These are phyloP conservation scores for Salminus brasiliensis DNA, from an alignment of 2,113 vertebrate species.

Conservation along the genomic window DNA sequence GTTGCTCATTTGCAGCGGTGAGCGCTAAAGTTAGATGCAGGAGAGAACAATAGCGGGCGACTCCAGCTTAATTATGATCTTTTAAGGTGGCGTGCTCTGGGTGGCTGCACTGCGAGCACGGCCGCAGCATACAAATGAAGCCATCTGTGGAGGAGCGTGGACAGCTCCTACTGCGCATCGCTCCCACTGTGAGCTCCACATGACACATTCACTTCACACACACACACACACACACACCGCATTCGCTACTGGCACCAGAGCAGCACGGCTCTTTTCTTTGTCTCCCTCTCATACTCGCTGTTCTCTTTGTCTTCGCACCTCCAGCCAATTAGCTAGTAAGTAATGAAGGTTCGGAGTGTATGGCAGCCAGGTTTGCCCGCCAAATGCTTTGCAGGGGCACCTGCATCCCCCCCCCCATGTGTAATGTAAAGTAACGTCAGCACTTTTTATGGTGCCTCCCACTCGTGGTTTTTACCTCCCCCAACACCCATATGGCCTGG, in stretches of 20 bases:
- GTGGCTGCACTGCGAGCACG: constrained; percentile 19
- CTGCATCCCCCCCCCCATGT: not conserved
- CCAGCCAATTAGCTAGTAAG: constrained; percentile 20
- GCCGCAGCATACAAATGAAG: constrained; percentile 62
- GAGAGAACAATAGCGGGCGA: constrained; percentile 24
- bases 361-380: constrained; percentile 2
- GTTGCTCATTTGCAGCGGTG: not conserved
- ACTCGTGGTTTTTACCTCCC: constrained; percentile 48
- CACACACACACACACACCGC: constrained; percentile 5
- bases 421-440: not conserved
- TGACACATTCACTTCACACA: constrained; percentile 1
- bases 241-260: not conserved
- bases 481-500: constrained; percentile 50
- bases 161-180: constrained; percentile 29
- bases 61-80: constrained; percentile 55
- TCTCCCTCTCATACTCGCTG: not conserved
- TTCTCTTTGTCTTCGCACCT: constrained; percentile 27
- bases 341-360: constrained; percentile 13
- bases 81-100: constrained; percentile 47
- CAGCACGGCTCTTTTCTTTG: constrained; percentile 19
- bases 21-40: not conserved
- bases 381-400: not conserved
- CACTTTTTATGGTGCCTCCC: constrained; percentile 28
- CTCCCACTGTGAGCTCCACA: constrained; percentile 35
- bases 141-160: constrained; percentile 37